Base-by-base conservation (phyloP, 2,888 invertebrate genomes). In the Epistrophe grossulariae region DNA sequence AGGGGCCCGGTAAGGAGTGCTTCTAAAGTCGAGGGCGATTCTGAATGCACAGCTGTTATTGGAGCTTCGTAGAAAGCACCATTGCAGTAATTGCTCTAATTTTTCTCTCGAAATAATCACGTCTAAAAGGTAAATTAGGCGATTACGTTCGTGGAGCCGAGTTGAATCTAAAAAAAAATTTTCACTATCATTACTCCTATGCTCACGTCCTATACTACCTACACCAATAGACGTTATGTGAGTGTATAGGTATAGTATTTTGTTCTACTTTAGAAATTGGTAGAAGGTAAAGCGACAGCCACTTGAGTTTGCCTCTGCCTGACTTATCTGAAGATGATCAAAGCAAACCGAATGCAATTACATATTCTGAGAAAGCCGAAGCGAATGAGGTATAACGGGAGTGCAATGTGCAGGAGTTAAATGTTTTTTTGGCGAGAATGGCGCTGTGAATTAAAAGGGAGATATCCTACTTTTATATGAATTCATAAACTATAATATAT, bases 71-170 rank as follows among this genome's bases (percentile, higher is more conserved):
- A 70, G 62, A 74, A 64, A 62, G 40, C 62, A 62, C 24, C 62
- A 15, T 24, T 62, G 40, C 62, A 85, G 85, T 85, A 85, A 85
- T 85, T 82, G 73, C 78, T 82, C 59, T 70, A 85, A 85, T 85
- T 85, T 85, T 85, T 85, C 85, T 82, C 85, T 85, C 40, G 78
- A 85, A 85, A 82, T 78, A 82, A 82, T 82, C 82, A 85, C 82
- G 78, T 82, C 78, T 74, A 85, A 82, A 70, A 85, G 82, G 82
- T 79, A 85, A 85, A 85, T 79, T 82, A 85, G 85, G 59, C 85
- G 73, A 85, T 85, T 85, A 79, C 70, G 55, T 55, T 55, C 28
- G 82, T 66, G 82, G 43, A 74, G 64, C 38, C 59, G 43, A 78
- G 64, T 60, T 78, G 70, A 85, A 82, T 74, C 31, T 70, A 64